Evolutionary conservation across 2,888 invertebrate genomes (phyloP).

Genomic region (Achlya flavicornis): DNA sequence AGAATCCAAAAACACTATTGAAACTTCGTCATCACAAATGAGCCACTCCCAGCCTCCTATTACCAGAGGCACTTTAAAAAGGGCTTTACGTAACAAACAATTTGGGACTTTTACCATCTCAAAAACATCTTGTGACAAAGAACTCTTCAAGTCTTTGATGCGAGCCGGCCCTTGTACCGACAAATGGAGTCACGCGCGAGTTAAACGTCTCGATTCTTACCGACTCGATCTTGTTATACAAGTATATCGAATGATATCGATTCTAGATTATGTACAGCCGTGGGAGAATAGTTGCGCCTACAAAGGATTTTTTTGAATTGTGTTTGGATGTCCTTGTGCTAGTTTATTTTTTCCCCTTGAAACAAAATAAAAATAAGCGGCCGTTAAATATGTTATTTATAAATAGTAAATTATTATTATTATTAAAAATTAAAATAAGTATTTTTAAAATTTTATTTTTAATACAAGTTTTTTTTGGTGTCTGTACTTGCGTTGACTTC

Average conservation of each 20-base stretch:
- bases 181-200: constrained; percentile 71
- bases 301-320: background rate
- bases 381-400: no score
- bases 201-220: constrained; percentile 67
- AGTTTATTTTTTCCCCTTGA: no score
- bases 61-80: constrained; percentile 15
- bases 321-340: background rate
- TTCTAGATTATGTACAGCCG: constrained; percentile 42
- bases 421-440: no score
- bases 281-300: constrained; percentile 9
- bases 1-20: background rate
- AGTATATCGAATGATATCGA: constrained; percentile 61
- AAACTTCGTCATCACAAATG: background rate
- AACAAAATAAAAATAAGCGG: no score
- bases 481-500: no score
- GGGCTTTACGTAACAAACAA: constrained; percentile 28
- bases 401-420: no score
- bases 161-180: constrained; percentile 51
- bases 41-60: background rate
- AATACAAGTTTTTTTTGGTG: no score
- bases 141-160: constrained; percentile 55
- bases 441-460: no score
- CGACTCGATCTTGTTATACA: constrained; percentile 62
- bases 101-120: constrained; percentile 36
- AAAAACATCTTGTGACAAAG: constrained; percentile 23